Evolutionary conservation across 1,140 invertebrate genomes (phyloP), one percentile per base, ranked within the genome.

Genomic region (Bilobella aurantiaca): DNA sequence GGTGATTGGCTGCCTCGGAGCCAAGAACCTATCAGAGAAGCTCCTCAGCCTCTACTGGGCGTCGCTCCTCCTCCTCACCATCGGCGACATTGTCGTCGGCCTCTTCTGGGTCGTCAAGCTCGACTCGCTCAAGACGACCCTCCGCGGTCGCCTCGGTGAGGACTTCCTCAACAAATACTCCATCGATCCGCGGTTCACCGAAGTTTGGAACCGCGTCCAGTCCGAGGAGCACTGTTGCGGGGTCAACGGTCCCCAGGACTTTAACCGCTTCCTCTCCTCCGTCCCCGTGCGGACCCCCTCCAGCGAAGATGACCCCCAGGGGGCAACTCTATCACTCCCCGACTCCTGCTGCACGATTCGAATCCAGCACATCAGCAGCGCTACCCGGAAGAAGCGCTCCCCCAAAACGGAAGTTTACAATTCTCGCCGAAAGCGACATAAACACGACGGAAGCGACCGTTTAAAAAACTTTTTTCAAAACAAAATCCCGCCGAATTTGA

Each of bases 21-120:
- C 70, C 32, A 57, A 69, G 34, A 62, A 67, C 1, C 59, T 70
- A 30, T 67, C 62, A 16, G 67, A 72, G 65, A 69, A 72, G 58
- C 81, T 92, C 25, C 81, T 93, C 3, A 88, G 90, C 78, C 83
- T 86, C 66, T 93, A 92, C 74, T 92, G 89, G 89, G 78, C 90
- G n/a, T 79, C 91, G 1, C 77, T 93, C 49, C 78, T 92, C 1
- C 83, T 86, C 8, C 79, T 93, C 1, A 81, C 92, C 1, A 85
- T 90, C 67, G 90, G 89, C 18, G 90, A 93, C 81, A 84, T 86
- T 0, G 82, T 90, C 1, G 84, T 92, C 31, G 90, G 90, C 8
- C 83, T 90, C 12, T 87, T 88, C 70, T 93, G 90, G 89, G 83
- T 90, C 63, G 88, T 90, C 76, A 80, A 87, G 23, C 89, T 90